Evolutionary conservation across 2,113 vertebrate species (phyloP), one percentile per base, ranked within the genome.

Genomic region (Pogonocichla stellata): DNA sequence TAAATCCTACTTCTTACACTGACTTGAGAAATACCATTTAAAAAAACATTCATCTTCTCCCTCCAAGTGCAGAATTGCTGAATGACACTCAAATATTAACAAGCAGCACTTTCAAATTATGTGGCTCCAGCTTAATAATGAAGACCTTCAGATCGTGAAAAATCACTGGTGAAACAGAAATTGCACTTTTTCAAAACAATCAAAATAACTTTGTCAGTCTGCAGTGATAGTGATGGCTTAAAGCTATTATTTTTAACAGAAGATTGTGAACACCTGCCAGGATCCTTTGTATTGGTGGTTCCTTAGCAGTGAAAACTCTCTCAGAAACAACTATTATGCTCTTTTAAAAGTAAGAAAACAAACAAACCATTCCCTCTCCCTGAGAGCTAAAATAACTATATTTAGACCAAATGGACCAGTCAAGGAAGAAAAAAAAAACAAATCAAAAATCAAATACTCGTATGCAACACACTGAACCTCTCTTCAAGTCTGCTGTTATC

Each of bases 21-120:
- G 71, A 71, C 72, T 92, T 90, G 60, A 83, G 87, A 96, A 95
- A 88, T 54, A 38, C 20, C 56, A 53, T 92, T 92, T 83, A 47
- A 84, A 84, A 88, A 93, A 79, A 7, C 20, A 91, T 91, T 93
- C 81, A 65, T 85, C 40, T 79, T 89, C 50, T 82, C 33, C 28
- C 19, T 65, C 50, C 51, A 71, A 90, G 36, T 47, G n/a, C 40
- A 80, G 60, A 66, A 84, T 74, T 93, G 19, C 47, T 92, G 85
- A 88, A 80, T 62, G 38, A 83, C 38, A 66, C 28, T 80, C 56
- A 86, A 50, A 88, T 93, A 72, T 75, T 90, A 96, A 92, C 64
- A 82, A 73, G 67, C 15, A 93, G 40, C 53, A 26, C 42, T 89
- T 86, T 80, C 53, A 81, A 89, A 92, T 90, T 92, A 73, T 9